Evolutionary conservation across 2,888 invertebrate genomes (phyloP).

Genomic region (Allophyes oxyacanthae): DNA sequence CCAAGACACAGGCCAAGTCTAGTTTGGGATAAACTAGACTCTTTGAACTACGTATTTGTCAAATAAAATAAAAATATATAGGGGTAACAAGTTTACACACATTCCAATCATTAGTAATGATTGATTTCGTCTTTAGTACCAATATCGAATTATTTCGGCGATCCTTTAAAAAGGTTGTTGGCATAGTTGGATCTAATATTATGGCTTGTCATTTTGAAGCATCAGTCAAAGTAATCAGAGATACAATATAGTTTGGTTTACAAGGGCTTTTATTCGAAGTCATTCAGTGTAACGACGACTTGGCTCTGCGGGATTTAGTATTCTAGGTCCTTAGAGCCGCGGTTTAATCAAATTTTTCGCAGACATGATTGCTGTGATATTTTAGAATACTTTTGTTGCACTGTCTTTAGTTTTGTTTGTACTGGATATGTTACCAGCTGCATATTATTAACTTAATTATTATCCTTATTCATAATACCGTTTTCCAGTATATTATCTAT

Average conservation of each 20-base stretch:
- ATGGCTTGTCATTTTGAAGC: constrained; percentile 18
- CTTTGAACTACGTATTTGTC: no score
- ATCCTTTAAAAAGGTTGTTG: background rate
- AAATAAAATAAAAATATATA: no score
- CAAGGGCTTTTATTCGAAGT: constrained; percentile 31
- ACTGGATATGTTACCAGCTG: no score
- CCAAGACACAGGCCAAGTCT: no score
- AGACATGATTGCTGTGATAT: constrained; percentile 38
- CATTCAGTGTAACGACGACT: constrained; percentile 39
- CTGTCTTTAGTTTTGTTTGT: background rate
- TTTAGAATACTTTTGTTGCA: constrained; percentile 20
- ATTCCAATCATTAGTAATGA: background rate
- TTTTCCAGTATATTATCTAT: no score
- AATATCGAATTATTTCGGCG: background rate
- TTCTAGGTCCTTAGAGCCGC: constrained; percentile 22
- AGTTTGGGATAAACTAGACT: no score
- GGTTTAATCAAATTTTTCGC: constrained; percentile 48
- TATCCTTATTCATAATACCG: no score
- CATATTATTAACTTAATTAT: no score
- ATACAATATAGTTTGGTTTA: constrained; percentile 34
- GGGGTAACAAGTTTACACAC: no score
- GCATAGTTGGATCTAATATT: background rate
- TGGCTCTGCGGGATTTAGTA: constrained; percentile 24
- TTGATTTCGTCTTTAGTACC: background rate
- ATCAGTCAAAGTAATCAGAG: constrained; percentile 31